These are phyloP conservation scores for Falco naumanni DNA, from an alignment of 2,797 vertebrate genomes.

Conservation along the genomic window DNA sequence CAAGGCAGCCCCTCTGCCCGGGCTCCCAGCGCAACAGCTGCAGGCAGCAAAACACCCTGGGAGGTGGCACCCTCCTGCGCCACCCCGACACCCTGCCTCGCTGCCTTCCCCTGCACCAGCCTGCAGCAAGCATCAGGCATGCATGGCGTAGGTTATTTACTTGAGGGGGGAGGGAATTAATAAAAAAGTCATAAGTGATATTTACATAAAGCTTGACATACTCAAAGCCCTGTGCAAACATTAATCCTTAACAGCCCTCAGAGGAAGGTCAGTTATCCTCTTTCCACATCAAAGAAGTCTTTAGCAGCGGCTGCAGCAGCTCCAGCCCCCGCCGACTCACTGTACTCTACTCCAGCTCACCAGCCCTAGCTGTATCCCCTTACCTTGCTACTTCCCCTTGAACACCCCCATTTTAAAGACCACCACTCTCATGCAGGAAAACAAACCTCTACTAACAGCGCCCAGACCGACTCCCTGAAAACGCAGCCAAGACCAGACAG, in stretches of 20 bases:
- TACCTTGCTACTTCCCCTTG: fast-evolving
- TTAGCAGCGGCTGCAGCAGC: fast-evolving
- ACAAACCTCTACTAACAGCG: too few relatives aligned
- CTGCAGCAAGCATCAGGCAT: fast-evolving
- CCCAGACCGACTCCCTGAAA: fast-evolving
- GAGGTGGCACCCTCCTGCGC: fast-evolving
- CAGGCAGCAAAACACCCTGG: background rate
- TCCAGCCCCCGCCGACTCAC: background rate
- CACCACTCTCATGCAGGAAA: background rate
- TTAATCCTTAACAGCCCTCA: background rate
- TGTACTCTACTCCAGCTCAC: fast-evolving
- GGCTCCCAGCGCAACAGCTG: background rate
- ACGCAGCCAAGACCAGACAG: background rate
- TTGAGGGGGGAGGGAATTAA: background rate
- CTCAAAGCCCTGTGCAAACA: conserved; percentile 43
- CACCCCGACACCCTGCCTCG: fast-evolving
- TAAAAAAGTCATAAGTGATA: background rate
- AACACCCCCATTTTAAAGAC: background rate
- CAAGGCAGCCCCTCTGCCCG: background rate
- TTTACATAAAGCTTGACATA: conserved; percentile 28
- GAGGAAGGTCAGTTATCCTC: conserved; percentile 9
- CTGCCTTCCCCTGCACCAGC: background rate
- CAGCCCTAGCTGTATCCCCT: background rate
- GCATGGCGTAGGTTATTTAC: background rate
- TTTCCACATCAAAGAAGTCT: background rate